Evolutionary conservation across 2,797 vertebrate species (phyloP).

Genomic region (Phoeniculus purpureus): DNA sequence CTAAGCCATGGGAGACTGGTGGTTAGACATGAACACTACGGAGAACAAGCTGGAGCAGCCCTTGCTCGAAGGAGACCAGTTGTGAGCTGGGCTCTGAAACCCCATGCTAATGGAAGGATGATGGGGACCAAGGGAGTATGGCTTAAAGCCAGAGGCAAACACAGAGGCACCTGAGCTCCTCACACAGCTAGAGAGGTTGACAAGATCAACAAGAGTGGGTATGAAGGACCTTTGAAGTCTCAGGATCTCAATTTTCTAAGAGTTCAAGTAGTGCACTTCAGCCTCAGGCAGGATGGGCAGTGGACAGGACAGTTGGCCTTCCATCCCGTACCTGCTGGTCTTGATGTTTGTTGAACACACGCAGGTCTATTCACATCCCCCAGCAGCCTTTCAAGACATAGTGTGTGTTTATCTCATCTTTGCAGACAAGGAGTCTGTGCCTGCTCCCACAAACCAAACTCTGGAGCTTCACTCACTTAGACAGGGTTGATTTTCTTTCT

Average conservation of each 20-base stretch:
- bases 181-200: background rate
- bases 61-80: fast-evolving
- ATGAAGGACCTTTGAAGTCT: background rate
- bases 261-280: background rate
- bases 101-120: background rate
- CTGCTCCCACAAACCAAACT: conserved; percentile 23
- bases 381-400: background rate
- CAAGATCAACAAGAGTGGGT: background rate
- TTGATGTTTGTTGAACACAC: background rate
- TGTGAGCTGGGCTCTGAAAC: background rate
- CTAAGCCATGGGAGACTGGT: background rate
- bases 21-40: background rate
- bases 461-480: background rate
- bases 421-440: conserved; percentile 6
- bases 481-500: background rate
- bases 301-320: background rate
- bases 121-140: background rate
- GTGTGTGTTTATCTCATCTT: conserved; percentile 30
- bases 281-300: background rate
- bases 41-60: background rate
- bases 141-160: background rate
- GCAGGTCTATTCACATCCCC: background rate
- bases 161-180: background rate
- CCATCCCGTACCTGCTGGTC: background rate
- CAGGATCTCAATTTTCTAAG: background rate